Evolutionary conservation across 2,113 vertebrate species (phyloP), one percentile per base, ranked within the genome.

Genomic region (Megaleporinus macrocephalus): DNA sequence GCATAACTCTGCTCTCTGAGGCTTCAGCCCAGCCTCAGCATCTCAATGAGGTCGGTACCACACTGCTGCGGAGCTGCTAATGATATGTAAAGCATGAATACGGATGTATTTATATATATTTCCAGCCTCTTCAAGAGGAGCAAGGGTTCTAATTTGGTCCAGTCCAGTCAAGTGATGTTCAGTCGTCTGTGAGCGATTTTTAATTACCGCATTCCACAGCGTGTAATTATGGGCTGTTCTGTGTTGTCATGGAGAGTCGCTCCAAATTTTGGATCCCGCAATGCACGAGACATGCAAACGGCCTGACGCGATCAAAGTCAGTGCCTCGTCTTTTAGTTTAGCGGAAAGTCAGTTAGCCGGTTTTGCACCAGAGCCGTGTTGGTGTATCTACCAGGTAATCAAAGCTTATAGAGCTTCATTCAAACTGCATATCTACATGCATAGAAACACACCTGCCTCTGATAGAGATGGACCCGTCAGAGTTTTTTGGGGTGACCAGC

Each of bases 211-310:
- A 5, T 63, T 80, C 41, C 69, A 15, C 41, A 0, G 36, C 15
- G 24, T 49, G 57, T 80, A 80, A 80, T 80, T 80, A 80, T 63
- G 69, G 69, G 36, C 55, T 73, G 57, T 63, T 73, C 14, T 13
- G 41, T 63, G 57, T 49, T 14, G 20, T 80, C 78, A 62, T 41
- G 63, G 26, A 29, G n/a, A 80, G 30, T 55, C 26, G 65, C 33
- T 22, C 55, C 16, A 41, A 55, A 36, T 44, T 71, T 12, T 0
- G 55, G 55, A 80, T 5, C 9, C 22, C 57, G 3, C 22, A n/a
- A n/a, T n/a, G 18, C 22, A 9, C 20, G 51, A 70, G 66, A 51
- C 18, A 16, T 7, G 24, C 51, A 16, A 24, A 27, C 41, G 30
- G 11, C 1, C 20, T 16, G 22, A 20, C 41, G 9, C 41, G 41